These are phyloP conservation scores for Encarsia formosa DNA, from an alignment of 2,888 invertebrate genomes.

Conservation along the genomic window DNA sequence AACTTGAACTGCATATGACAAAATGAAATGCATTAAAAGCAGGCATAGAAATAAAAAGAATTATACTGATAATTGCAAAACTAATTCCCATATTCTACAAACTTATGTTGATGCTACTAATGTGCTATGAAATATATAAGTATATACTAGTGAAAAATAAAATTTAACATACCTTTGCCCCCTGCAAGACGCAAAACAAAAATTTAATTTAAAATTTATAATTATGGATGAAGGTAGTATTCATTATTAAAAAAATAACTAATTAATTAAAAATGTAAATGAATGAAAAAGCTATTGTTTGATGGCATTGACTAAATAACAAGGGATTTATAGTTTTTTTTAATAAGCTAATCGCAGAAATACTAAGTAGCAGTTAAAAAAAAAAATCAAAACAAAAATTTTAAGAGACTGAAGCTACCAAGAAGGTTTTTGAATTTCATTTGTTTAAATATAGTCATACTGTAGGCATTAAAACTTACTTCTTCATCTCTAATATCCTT, in stretches of 20 bases:
- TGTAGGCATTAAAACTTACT: constrained; percentile 60
- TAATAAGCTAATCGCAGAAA: constrained; percentile 15
- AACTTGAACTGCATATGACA: too few species aligned
- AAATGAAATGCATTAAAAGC: constrained; percentile 11
- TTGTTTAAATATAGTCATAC: too few species aligned
- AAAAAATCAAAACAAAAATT: constrained; percentile 5
- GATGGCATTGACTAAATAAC: too few species aligned
- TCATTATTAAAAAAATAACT: constrained; percentile 11
- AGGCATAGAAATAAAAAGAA: constrained; percentile 1
- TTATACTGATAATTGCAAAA: background rate
- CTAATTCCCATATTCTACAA: constrained; percentile 5
- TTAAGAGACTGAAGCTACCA: constrained; percentile 13
- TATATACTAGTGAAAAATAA: constrained; percentile 35
- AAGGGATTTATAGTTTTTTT: constrained; percentile 21
- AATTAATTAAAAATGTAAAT: constrained; percentile 19
- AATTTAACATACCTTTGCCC: constrained; percentile 61
- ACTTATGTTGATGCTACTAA: constrained; percentile 7
- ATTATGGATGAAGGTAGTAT: constrained; percentile 6
- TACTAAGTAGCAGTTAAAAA: constrained; percentile 22
- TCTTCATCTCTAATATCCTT: constrained; percentile 94
- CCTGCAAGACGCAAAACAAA: constrained; percentile 53
- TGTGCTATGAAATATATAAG: constrained; percentile 29
- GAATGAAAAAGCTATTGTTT: constrained; percentile 17
- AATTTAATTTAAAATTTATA: constrained; percentile 7
- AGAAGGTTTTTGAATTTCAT: constrained; percentile 11